Evolutionary conservation across 2,113 vertebrate species (phyloP), one percentile per base, ranked within the genome.

Genomic region (Amblyornis subalaris): DNA sequence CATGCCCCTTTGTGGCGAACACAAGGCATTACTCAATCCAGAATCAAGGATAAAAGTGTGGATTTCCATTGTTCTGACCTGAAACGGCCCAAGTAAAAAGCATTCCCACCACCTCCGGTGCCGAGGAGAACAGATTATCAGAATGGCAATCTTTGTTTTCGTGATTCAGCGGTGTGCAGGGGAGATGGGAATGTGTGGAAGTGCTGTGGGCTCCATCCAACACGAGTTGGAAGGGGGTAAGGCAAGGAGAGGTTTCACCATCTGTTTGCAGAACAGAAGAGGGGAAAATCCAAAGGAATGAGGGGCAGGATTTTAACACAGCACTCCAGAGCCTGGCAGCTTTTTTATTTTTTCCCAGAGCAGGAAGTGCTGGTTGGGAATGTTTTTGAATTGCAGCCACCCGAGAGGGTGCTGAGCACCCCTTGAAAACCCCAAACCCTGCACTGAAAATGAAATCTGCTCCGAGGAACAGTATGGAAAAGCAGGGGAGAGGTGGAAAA

Each of bases 131-230:
- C 2, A 24, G 36, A 13, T 24, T 16, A 6, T 7, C 14, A 21
- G 15, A 31, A 14, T 1, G 21, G 6, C 3, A 44, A 23, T 51
- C 47, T 40, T 31, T 51, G 13, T 1, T 82, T 71, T 45, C 57
- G 15, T 7, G 24, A 6, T 2, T 47, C 12, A 12, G 2, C 0
- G 0, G 7, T 2, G 0, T 17, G 22, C 4, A 3, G 15, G 10
- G 42, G 42, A 36, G 45, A 71, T 4, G 0, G 0, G 1, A 40
- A 50, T 6, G 10, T 17, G 9, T 16, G 26, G 50, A 81, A 71
- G 13, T 20, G 19, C 33, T 50, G n/a, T 53, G 33, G 42, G 51
- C 12, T 26, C 38, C 44, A 31, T 51, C 77, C 65, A 62, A 33
- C 15, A 4, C 3, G 8, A 26, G 2, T 7, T 84, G 55, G n/a